Evolutionary conservation across 2,113 vertebrate genomes (phyloP), one percentile per base, ranked within the genome.

Genomic region (Perca fluviatilis): DNA sequence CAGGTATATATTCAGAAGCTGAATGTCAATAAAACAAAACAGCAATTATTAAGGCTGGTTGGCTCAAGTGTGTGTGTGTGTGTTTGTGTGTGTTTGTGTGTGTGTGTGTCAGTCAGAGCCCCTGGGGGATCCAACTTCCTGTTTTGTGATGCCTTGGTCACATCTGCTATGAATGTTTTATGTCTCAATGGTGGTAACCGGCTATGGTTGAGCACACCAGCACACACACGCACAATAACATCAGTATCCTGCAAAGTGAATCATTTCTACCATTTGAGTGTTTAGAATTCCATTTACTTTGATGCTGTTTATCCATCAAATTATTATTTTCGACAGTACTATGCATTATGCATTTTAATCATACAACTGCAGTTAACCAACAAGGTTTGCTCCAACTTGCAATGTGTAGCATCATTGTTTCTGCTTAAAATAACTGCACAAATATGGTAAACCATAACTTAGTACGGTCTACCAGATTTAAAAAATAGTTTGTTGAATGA

Each of bases 81-180:
- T 49, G 47, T 16, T 4, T 49, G 47, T 49, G 47, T 57, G 65
- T 53, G 30, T 51, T 27, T 50, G 12, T 80, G 40, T 66, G 23
- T 87, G 23, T 68, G 63, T 77, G 61, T 76, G 61, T 79, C 30
- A 73, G 30, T 83, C 18, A 78, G 63, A 85, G 83, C 67, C 85
- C 64, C 78, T 25, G 25, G 66, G 87, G 80, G 46, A 74, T 95
- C 77, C 54, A 71, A 62, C 84, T 88, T 91, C 80, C 80, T 82
- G 66, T 94, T 96, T 94, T 96, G 92, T 83, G 95, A 96, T 95
- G 95, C 93, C 94, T 95, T 94, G 94, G 94, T 96, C 95, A 96
- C 95, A 95, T 97, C 95, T 74, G 84, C 90, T 92, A 96, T 97
- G 95, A 97, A 97, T 97, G 95, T 97, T 98, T 98, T 94, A 97